Conservation (phyloP, 2,113 vertebrate species). For the Ornithorhynchus anatinus region DNA sequence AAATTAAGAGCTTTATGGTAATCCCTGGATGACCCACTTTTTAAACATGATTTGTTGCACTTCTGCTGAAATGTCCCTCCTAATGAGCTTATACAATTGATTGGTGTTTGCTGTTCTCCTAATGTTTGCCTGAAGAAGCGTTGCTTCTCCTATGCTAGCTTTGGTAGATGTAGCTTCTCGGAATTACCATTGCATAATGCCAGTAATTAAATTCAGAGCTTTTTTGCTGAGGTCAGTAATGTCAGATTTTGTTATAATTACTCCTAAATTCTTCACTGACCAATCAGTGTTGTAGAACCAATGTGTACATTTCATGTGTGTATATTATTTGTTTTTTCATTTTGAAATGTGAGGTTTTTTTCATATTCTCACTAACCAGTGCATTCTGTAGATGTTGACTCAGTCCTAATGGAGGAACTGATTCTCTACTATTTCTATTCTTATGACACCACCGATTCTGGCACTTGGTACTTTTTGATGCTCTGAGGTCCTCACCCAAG, state of each 20-base stretch:
- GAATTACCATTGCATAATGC: neutral
- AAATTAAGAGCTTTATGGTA: conserved; percentile 68
- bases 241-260: neutral
- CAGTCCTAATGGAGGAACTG: too few relatives aligned
- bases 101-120: conserved; percentile 51
- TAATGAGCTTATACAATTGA: conserved; percentile 32
- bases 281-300: neutral
- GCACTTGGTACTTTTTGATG: neutral
- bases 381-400: neutral
- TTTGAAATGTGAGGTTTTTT: fast-evolving
- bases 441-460: too few relatives aligned
- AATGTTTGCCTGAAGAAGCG: conserved; percentile 39
- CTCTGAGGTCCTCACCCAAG: fast-evolving
- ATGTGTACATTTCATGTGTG: neutral
- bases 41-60: conserved; percentile 59
- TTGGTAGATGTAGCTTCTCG: conserved; percentile 21
- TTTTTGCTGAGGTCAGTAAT: conserved; percentile 1
- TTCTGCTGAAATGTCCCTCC: conserved; percentile 39
- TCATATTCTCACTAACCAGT: neutral
- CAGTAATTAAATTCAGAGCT: conserved; percentile 15
- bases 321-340: neutral
- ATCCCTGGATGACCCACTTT: conserved; percentile 49
- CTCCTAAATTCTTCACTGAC: conserved; percentile 1
- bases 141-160: conserved; percentile 32
- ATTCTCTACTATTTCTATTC: too few relatives aligned